Percentiles rank a stretch among this genome's conserved stretches.
Conservation (phyloP, 2,797 vertebrate genomes). For the Pelochelys cantorii region DNA sequence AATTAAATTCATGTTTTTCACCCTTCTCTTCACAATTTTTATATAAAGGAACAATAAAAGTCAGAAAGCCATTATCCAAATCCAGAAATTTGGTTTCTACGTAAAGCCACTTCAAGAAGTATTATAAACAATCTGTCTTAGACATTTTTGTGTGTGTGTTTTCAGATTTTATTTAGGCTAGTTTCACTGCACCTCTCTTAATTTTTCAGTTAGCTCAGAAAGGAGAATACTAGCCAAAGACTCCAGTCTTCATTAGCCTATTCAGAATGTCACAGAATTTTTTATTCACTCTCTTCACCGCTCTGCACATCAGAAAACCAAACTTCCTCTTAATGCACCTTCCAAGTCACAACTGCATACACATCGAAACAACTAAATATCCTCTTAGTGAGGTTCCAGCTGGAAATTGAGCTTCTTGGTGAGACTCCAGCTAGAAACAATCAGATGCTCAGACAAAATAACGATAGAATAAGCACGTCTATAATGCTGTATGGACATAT, state of each 20-base stretch:
- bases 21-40: neutral
- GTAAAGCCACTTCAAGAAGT: neutral
- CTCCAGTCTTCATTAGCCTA: neutral
- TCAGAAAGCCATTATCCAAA: neutral
- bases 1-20: neutral
- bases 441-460: neutral
- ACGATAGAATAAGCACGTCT: rapidly evolving
- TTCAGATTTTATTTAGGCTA: neutral
- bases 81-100: neutral
- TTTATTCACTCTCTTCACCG: neutral
- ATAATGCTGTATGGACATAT: neutral
- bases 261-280: neutral
- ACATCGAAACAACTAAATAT: neutral
- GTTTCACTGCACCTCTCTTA: neutral
- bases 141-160: neutral
- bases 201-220: neutral
- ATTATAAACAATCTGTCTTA: neutral
- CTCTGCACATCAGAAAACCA: neutral
- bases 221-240: neutral
- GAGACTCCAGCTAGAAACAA: neutral
- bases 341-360: neutral
- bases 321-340: neutral
- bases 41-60: neutral
- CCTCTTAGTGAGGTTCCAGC: neutral
- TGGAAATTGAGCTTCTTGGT: neutral